phyloP scores from a whole-genome alignment of 2,888 invertebrate genomes.

The Octodonta nipae region DNA sequence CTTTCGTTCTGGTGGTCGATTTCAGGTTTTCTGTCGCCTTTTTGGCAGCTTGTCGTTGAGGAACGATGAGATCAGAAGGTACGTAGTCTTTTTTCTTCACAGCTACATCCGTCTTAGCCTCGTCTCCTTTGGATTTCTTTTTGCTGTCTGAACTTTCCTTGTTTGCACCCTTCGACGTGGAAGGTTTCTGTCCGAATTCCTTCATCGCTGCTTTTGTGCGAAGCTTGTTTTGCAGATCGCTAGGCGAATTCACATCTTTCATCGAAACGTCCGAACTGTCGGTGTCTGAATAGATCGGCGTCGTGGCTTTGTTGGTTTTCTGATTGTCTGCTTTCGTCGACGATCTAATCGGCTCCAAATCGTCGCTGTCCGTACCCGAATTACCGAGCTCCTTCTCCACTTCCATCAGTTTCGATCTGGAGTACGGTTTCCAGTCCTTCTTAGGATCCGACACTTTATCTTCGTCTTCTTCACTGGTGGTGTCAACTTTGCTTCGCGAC shows the following conservation, averaged over 20 bases:
- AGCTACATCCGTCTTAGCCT: constrained; percentile 13
- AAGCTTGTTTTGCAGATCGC: constrained; percentile 49
- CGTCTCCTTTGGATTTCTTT: constrained; percentile 17
- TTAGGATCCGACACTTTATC: constrained; percentile 31
- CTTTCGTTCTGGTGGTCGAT: constrained; percentile 39
- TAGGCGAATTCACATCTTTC: constrained; percentile 44
- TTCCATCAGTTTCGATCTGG: constrained; percentile 50
- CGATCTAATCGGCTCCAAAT: constrained; percentile 42
- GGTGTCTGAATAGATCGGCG: constrained; percentile 74
- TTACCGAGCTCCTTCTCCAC: constrained; percentile 62
- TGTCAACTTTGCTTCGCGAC: constrained; percentile 35
- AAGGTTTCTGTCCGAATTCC: constrained; percentile 50
- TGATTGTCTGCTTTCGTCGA: constrained; percentile 30
- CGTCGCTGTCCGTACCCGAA: constrained; percentile 67
- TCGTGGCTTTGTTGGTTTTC: constrained; percentile 44
- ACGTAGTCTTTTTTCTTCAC: constrained; percentile 40
- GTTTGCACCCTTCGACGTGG: constrained; percentile 25
- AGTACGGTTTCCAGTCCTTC: constrained; percentile 32
- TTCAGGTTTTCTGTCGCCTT: constrained; percentile 81
- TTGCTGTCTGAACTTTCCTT: constrained; percentile 21
- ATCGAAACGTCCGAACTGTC: constrained; percentile 48
- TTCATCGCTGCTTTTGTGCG: constrained; percentile 77
- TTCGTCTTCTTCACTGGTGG: constrained; percentile 54
- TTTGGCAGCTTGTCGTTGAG: constrained; percentile 80
- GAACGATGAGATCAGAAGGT: constrained; percentile 75